Conservation (phyloP, 2,113 vertebrate genomes). For the Chloroceryle aenea region DNA sequence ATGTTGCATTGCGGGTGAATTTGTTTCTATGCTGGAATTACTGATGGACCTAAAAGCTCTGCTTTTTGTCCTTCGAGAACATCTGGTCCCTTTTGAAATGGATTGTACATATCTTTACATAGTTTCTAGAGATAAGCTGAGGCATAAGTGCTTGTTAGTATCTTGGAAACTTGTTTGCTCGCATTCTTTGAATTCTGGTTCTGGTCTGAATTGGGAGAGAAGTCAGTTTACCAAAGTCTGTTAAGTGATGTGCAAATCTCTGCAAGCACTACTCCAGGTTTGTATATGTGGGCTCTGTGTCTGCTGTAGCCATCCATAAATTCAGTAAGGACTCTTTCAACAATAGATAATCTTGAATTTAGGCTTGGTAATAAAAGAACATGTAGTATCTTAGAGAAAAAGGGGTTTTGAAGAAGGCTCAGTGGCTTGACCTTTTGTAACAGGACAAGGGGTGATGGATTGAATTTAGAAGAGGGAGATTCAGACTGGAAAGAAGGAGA, state of each 20-base stretch:
- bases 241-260: not conserved
- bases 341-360: not conserved
- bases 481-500: too few species aligned
- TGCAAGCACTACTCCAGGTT: not conserved
- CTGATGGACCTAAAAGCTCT: not conserved
- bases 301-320: not conserved
- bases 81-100: not conserved
- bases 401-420: not conserved
- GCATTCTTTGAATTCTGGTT: constrained; percentile 45
- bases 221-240: not conserved
- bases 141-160: not conserved
- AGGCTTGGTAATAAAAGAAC: not conserved
- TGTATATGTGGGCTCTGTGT: not conserved
- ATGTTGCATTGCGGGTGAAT: not conserved
- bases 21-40: not conserved
- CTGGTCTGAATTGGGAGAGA: not conserved
- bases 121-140: not conserved
- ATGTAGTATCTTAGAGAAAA: not conserved
- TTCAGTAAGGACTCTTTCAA: not conserved
- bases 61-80: constrained; percentile 9
- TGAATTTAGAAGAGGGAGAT: not conserved
- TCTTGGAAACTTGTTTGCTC: not conserved
- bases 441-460: not conserved
- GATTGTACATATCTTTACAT: not conserved
- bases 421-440: not conserved